Evolutionary conservation across 2,888 invertebrate species (phyloP).

Genomic region (Bhutanitis thaidina): DNA sequence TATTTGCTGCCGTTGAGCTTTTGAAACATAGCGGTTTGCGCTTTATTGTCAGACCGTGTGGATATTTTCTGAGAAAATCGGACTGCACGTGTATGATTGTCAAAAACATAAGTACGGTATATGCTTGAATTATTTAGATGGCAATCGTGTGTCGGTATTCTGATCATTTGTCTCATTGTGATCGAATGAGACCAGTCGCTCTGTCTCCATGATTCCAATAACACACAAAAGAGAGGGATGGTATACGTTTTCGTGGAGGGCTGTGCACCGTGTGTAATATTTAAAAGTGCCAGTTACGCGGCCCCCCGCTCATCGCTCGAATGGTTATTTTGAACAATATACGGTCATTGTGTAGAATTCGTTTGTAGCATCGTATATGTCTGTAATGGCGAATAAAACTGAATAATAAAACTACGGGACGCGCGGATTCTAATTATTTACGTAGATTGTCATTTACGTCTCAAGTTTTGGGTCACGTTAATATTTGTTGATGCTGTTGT

Average conservation of each 20-base stretch:
- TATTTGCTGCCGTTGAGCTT: slow-evolving; percentile 8
- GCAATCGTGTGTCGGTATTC: slow-evolving; percentile 73
- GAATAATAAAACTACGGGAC: slow-evolving; percentile 2
- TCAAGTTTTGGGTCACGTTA: too few species aligned
- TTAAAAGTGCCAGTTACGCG: slow-evolving; percentile 22
- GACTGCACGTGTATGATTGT: slow-evolving; percentile 27
- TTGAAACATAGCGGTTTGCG: background rate
- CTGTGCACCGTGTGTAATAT: slow-evolving; percentile 24
- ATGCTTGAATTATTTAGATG: slow-evolving; percentile 76
- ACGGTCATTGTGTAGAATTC: slow-evolving; percentile 28
- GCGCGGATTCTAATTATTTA: background rate
- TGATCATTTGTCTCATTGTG: slow-evolving; percentile 73
- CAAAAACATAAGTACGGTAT: slow-evolving; percentile 45
- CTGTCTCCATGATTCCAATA: slow-evolving; percentile 35
- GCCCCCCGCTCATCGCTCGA: slow-evolving; percentile 16
- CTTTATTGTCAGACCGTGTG: slow-evolving; percentile 4
- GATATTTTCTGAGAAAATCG: background rate
- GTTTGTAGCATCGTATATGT: slow-evolving; percentile 11
- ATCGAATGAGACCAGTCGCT: slow-evolving; percentile 44
- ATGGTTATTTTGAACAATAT: slow-evolving; percentile 48
- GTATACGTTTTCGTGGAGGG: slow-evolving; percentile 20
- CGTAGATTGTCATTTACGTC: background rate
- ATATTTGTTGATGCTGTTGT: too few species aligned
- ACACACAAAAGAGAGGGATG: slow-evolving; percentile 35
- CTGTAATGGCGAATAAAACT: slow-evolving; percentile 4